Base-by-base conservation (phyloP, 2,113 vertebrate species). In the Entomyzon cyanotis region DNA sequence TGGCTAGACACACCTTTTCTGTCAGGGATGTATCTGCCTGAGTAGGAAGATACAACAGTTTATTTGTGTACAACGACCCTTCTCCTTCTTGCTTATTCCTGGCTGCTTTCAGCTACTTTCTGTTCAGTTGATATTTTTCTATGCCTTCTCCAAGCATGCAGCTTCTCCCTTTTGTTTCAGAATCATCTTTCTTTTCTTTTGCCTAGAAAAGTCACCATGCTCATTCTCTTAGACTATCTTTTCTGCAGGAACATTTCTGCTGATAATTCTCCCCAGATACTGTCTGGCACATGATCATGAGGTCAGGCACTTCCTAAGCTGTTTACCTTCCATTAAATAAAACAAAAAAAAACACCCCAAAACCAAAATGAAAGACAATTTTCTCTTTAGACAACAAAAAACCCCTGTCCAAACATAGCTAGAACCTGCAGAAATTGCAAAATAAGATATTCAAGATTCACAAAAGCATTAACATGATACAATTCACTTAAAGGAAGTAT, bases 211-310 rank as follows among this genome's bases (percentile, higher is more conserved):
- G 11, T 39, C 63, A 62, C 30, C 50, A 42, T 53, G 33, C 10
- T 73, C 24, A 13, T 74, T 68, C 19, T 68, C 24, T 35, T 23
- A 84, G 44, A 47, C 30, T 24, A 6, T 78, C 60, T 89, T 55
- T 49, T 84, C 65, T 64, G 44, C 60, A 93, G 93, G 41, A 83
- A 80, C n/a, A 28, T 71, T 78, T 42, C 7, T 42, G 42, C 28
- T 89, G 44, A 18, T 94, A 93, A 87, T 93, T 94, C 31, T 91
- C 56, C 76, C 70, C 90, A 91, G 74, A 87, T 93, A 65, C 60
- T 84, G 56, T 73, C 62, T 79, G 62, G 44, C 24, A 63, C 41
- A 64, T 41, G 37, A 75, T 50, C 39, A 73, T 73, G 52, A 91
- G 56, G 35, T n/a, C 50, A 59, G 31, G 24, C 39, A 49, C 59